phyloP scores from a whole-genome alignment of 2,888 invertebrate species.

The Abscondita cerata region DNA sequence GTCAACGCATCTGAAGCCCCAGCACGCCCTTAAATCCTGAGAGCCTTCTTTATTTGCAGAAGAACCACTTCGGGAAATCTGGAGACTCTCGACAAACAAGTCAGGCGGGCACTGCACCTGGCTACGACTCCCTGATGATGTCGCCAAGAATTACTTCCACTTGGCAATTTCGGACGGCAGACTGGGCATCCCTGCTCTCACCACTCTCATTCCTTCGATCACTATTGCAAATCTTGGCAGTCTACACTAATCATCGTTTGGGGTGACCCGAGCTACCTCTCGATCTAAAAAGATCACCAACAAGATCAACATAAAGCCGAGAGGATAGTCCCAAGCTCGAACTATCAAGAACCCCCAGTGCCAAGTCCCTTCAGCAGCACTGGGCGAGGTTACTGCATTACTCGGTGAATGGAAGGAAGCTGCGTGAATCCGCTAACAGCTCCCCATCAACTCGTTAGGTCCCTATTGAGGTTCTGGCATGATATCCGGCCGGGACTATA shows the following conservation, averaged over 20 bases:
- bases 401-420: slow-evolving; percentile 38
- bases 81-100: slow-evolving; percentile 43
- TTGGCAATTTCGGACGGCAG: slow-evolving; percentile 31
- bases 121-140: slow-evolving; percentile 47
- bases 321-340: not conserved
- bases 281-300: too few species aligned
- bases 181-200: slow-evolving; percentile 42
- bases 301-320: too few species aligned
- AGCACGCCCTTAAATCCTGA: slow-evolving; percentile 47
- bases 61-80: slow-evolving; percentile 29
- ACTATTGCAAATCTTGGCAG: slow-evolving; percentile 35
- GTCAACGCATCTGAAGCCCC: slow-evolving; percentile 47
- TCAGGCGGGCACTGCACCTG: slow-evolving; percentile 46
- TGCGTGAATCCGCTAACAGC: slow-evolving; percentile 23
- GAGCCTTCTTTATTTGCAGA: slow-evolving; percentile 44
- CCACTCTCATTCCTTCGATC: slow-evolving; percentile 38
- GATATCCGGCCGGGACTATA: slow-evolving; percentile 48
- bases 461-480: slow-evolving; percentile 26
- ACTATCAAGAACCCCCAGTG: slow-evolving; percentile 23
- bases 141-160: slow-evolving; percentile 48
- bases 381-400: slow-evolving; percentile 29
- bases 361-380: slow-evolving; percentile 21
- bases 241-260: slow-evolving; percentile 33
- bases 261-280: slow-evolving; percentile 25
- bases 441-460: slow-evolving; percentile 31